Conservation (phyloP, 2,113 vertebrate genomes). For the Ornithorhynchus anatinus region DNA sequence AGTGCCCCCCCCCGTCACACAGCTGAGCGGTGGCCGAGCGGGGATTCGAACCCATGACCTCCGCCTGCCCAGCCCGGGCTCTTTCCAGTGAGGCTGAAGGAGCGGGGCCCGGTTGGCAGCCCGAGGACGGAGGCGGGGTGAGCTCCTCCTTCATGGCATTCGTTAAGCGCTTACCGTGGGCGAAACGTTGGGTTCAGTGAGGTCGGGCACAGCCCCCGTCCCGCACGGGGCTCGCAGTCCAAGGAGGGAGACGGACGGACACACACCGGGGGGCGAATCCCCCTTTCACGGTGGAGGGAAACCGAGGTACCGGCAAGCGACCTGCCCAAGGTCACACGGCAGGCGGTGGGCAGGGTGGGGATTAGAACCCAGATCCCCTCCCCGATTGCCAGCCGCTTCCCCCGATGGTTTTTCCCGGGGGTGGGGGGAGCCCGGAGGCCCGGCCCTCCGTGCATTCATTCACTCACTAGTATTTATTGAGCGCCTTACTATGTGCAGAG, state of each 20-base stretch:
- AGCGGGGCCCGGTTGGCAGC: neutral
- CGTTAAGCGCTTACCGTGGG: no score
- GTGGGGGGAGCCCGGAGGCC: no score
- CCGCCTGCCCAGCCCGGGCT: no score
- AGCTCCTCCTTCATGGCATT: no score
- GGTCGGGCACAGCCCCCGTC: neutral
- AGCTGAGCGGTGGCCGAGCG: no score
- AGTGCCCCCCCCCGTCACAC: no score
- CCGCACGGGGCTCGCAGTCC: neutral
- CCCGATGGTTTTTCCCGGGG: neutral
- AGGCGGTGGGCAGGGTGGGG: neutral
- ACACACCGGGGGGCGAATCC: neutral
- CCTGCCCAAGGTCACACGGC: neutral
- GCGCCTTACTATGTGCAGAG: no score
- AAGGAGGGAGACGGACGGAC: neutral
- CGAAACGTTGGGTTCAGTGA: neutral
- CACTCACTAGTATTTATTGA: no score
- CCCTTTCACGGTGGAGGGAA: neutral
- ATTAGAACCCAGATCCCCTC: neutral
- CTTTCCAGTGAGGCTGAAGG: no score
- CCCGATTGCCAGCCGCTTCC: neutral
- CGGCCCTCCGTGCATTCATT: no score
- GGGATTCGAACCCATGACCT: no score
- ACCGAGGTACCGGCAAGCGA: neutral
- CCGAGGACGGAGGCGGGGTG: neutral